These are phyloP conservation scores for Chamaea fasciata DNA, from an alignment of 2,113 vertebrate species.

Conservation along the genomic window DNA sequence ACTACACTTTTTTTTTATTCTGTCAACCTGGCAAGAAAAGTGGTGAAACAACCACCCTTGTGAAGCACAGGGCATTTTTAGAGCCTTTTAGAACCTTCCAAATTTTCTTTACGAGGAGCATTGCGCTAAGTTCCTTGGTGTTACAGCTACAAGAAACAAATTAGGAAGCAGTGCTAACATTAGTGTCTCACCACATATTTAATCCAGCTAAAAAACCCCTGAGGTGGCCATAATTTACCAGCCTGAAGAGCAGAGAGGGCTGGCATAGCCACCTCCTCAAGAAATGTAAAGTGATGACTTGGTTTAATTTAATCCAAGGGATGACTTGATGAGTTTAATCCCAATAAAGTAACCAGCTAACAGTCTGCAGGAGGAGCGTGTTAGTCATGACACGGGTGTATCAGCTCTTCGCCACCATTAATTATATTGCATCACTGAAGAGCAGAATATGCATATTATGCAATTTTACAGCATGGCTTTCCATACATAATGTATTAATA, in stretches of 20 bases:
- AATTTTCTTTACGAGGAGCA: neutral
- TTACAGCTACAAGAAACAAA: conserved; percentile 6
- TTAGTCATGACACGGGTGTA: neutral
- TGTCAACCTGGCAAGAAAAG: neutral
- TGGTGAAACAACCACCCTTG: neutral
- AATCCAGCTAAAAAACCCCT: conserved; percentile 48
- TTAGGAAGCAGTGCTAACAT: conserved; percentile 4
- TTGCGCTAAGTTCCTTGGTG: neutral
- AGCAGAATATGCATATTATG: neutral
- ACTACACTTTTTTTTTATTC: neutral
- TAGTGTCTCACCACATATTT: conserved; percentile 63
- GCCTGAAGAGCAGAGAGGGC: conserved; percentile 16
- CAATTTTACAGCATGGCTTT: conserved; percentile 13
- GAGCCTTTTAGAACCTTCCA: neutral
- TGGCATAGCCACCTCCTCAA: conserved; percentile 14
- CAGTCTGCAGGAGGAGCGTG: neutral
- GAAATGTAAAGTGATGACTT: conserved; percentile 3
- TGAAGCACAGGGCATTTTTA: neutral
- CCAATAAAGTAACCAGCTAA: neutral
- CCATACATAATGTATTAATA: neutral
- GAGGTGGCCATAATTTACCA: conserved; percentile 19
- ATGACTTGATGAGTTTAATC: conserved; percentile 1
- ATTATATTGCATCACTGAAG: neutral
- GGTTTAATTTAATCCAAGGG: neutral
- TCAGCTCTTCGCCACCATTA: neutral